These are phyloP conservation scores for Sebastes minor DNA, from an alignment of 2,797 vertebrate genomes.

Conservation along the genomic window DNA sequence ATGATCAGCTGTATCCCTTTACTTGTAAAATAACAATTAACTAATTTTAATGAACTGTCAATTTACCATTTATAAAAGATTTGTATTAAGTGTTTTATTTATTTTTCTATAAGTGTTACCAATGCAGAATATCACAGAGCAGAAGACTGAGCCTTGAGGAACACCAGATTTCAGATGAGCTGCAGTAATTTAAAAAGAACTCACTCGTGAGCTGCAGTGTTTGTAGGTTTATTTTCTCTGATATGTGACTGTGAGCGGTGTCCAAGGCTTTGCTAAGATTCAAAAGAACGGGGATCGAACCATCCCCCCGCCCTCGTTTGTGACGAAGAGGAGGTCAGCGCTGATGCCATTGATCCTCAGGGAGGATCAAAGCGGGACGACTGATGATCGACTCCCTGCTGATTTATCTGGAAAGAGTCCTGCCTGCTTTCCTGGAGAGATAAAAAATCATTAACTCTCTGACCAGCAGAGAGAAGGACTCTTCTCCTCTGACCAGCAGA, in stretches of 20 bases:
- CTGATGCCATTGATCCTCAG: neutral
- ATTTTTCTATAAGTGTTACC: no score
- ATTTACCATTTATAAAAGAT: no score
- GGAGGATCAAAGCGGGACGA: neutral
- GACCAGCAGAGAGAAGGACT: neutral
- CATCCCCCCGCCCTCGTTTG: no score
- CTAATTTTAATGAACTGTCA: no score
- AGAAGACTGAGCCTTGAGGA: neutral
- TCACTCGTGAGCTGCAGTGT: neutral
- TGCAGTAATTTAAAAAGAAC: neutral
- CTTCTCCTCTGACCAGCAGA: neutral
- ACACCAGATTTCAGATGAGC: neutral
- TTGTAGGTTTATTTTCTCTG: neutral
- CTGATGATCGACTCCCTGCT: neutral
- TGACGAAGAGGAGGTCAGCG: neutral
- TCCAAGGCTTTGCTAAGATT: no score
- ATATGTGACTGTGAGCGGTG: no score
- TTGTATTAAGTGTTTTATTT: no score
- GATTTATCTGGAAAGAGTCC: constrained; percentile 9
- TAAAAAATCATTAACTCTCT: neutral
- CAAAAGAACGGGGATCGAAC: no score
- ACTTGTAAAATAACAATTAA: no score
- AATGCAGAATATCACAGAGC: neutral
- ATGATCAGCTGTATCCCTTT: no score
- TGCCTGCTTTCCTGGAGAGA: neutral